Percentiles rank a stretch among this genome's conserved stretches.
phyloP scores from a whole-genome alignment of 2,888 invertebrate species.

The Lapara coniferarum region DNA sequence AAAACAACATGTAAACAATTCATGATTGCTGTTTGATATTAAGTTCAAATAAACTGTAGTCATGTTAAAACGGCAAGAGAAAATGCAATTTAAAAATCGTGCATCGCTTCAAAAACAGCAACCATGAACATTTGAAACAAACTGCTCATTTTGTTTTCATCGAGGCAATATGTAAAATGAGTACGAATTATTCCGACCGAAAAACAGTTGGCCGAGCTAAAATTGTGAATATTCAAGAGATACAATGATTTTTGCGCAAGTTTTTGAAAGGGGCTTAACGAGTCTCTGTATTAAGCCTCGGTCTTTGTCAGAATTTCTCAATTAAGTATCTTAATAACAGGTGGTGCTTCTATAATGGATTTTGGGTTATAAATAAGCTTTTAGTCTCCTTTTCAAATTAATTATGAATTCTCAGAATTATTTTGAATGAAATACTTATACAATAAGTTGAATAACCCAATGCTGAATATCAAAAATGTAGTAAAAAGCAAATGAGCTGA shows the following conservation, averaged over 20 bases:
- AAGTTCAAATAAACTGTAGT: too few relatives aligned
- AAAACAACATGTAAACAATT: too few relatives aligned
- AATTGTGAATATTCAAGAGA: slow-evolving; percentile 14
- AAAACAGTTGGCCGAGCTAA: background rate
- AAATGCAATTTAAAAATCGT: background rate
- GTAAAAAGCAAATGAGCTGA: too few relatives aligned
- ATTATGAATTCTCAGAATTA: background rate
- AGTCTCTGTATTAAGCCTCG: background rate
- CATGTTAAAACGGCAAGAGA: background rate
- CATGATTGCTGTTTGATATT: too few relatives aligned
- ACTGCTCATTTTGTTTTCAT: background rate
- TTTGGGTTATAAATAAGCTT: background rate
- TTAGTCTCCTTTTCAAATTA: background rate
- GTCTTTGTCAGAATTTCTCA: background rate
- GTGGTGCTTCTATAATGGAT: slow-evolving; percentile 3
- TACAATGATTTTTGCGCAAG: slow-evolving; percentile 5
- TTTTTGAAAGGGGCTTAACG: slow-evolving; percentile 6
- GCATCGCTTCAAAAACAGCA: background rate
- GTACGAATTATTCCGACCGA: background rate
- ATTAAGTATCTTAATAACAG: background rate
- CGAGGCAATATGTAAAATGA: slow-evolving; percentile 9
- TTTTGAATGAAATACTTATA: too few relatives aligned
- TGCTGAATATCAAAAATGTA: too few relatives aligned
- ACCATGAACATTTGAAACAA: background rate
- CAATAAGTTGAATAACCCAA: too few relatives aligned